These are phyloP conservation scores for Phyllotis vaccarum DNA, from an alignment of 2,797 vertebrate genomes.

Conservation along the genomic window DNA sequence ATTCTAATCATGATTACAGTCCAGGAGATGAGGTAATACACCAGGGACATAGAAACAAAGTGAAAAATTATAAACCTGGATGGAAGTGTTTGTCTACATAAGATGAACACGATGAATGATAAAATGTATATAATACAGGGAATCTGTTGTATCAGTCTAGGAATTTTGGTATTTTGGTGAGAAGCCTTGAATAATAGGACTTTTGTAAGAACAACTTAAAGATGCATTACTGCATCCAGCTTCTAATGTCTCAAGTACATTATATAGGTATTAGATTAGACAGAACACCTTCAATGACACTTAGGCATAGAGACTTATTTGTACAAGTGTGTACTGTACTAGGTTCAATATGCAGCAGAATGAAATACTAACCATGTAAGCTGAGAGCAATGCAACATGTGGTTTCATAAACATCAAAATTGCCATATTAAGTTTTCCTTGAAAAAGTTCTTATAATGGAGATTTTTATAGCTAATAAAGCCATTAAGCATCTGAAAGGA, in stretches of 20 bases:
- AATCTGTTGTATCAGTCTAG: background rate
- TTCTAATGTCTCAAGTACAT: background rate
- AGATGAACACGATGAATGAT: constrained; percentile 18
- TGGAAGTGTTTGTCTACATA: constrained; percentile 5
- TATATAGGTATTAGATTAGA: background rate
- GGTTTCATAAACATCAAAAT: constrained; percentile 26
- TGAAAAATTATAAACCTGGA: background rate
- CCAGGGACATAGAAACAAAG: background rate
- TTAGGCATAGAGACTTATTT: background rate
- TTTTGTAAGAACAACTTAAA: background rate
- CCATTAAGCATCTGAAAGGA: constrained; percentile 47
- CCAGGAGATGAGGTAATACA: background rate
- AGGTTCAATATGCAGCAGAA: background rate
- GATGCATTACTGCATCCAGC: background rate
- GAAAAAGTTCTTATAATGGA: constrained; percentile 44
- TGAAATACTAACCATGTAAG: constrained; percentile 23
- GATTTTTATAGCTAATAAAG: constrained; percentile 64
- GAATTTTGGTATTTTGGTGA: background rate
- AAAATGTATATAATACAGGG: constrained; percentile 29
- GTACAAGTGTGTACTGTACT: background rate
- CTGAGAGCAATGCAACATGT: background rate
- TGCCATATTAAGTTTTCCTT: constrained; percentile 52
- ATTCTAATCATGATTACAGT: background rate
- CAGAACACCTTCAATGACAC: constrained; percentile 30
- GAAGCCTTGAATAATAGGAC: background rate